Percentiles rank a stretch among this genome's conserved stretches.
Conservation (phyloP, 2,888 invertebrate genomes). For the Pandemis cinnamomeana region DNA sequence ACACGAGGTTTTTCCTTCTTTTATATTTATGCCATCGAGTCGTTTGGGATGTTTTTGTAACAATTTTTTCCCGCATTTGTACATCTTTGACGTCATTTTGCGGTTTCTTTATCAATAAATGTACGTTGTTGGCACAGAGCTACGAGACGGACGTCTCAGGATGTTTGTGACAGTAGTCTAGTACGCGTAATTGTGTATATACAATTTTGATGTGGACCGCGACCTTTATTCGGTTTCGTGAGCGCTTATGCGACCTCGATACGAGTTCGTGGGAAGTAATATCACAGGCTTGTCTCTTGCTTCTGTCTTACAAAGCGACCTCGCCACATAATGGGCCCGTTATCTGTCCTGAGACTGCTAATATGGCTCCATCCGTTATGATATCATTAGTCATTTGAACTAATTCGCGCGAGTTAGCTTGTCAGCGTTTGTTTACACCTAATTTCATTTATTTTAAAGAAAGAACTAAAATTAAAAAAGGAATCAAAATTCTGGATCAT, state of each 20-base stretch:
- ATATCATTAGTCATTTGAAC: slow-evolving; percentile 41
- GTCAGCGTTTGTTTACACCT: neutral
- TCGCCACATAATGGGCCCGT: slow-evolving; percentile 41
- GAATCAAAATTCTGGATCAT: no score
- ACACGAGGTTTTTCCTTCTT: neutral
- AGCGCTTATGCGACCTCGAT: slow-evolving; percentile 63
- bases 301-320: slow-evolving; percentile 26
- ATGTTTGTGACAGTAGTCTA: slow-evolving; percentile 5
- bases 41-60: neutral
- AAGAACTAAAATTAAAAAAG: no score
- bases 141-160: neutral
- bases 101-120: slow-evolving; percentile 29
- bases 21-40: neutral
- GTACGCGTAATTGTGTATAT: neutral
- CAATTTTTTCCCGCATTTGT: slow-evolving; percentile 3
- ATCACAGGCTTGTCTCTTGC: slow-evolving; percentile 53
- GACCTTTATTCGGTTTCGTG: slow-evolving; percentile 49
- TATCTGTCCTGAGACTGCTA: slow-evolving; percentile 50
- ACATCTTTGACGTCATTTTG: slow-evolving; percentile 26
- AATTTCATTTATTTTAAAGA: neutral
- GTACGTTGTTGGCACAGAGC: slow-evolving; percentile 2
- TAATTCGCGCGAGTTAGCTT: neutral
- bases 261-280: slow-evolving; percentile 70
- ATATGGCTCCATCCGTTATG: slow-evolving; percentile 50
- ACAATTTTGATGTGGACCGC: slow-evolving; percentile 18